phyloP scores from a whole-genome alignment of 2,113 vertebrate species.

The Petaurus breviceps region DNA sequence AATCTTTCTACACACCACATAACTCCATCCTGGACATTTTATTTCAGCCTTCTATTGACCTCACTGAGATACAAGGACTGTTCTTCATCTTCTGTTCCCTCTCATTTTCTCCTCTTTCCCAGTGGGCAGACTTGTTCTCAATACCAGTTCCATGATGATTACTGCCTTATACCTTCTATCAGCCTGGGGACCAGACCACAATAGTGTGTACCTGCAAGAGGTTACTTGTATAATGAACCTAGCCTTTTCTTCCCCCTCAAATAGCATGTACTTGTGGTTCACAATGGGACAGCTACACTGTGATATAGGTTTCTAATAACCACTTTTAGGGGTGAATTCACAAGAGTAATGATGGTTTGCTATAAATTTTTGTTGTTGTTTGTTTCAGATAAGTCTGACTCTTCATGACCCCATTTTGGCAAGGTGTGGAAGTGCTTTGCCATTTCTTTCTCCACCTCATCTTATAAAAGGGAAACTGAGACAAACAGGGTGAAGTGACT shows the following conservation, averaged over 20 bases:
- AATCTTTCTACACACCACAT: conserved; percentile 41
- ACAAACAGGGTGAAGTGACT: too few species aligned
- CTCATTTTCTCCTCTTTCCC: conserved; percentile 34
- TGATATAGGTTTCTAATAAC: conserved; percentile 80
- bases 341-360: conserved; percentile 83
- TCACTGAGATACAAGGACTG: conserved; percentile 58
- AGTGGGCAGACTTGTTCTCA: conserved; percentile 60
- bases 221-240: conserved; percentile 68
- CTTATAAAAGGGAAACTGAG: too few species aligned
- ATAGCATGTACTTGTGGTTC: conserved; percentile 74
- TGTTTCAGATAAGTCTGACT: too few species aligned
- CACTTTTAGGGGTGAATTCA: conserved; percentile 82
- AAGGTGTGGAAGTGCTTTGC: too few species aligned
- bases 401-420: too few species aligned
- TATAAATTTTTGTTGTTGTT: conserved; percentile 69
- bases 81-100: conserved; percentile 49
- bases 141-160: conserved; percentile 70
- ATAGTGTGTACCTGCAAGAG: conserved; percentile 66
- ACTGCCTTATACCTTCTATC: conserved; percentile 49
- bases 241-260: conserved; percentile 69
- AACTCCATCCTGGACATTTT: conserved; percentile 50
- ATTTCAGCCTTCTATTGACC: conserved; percentile 54
- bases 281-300: conserved; percentile 79
- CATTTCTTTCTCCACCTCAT: too few species aligned
- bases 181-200: not conserved